Evolutionary conservation across 2,888 invertebrate species (phyloP), one percentile per base, ranked within the genome.

Genomic region (Hirudinaria manillensis): DNA sequence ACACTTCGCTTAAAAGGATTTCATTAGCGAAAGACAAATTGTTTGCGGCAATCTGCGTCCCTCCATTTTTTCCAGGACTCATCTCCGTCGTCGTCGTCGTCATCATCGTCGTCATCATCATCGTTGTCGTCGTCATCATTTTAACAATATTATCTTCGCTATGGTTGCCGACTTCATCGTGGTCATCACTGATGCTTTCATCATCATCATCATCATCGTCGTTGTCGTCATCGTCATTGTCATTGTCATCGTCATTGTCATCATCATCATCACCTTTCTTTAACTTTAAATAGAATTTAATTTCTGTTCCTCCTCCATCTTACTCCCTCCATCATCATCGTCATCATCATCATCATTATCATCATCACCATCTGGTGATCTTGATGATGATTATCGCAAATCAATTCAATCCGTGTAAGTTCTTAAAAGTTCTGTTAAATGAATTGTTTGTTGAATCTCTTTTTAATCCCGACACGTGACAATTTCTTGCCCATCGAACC

Each of bases 301-400:
- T n/a, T n/a, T n/a, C n/a, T n/a, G n/a, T n/a, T n/a, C n/a, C n/a
- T n/a, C n/a, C n/a, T n/a, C n/a, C n/a, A n/a, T n/a, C n/a, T n/a
- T n/a, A n/a, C 19, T 6, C 4, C 34, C 67, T 3, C 29, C 67
- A 13, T 24, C 67, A 7, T 13, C 13, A 24, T 24, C 67, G 29
- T 67, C 29, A 24, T 32, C 67, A 24, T 24, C 67, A 24, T 67
- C 24, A 24, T 32, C 6, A 67, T 32, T 24, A 67, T 67, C 67
- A 67, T 67, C 67, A 67, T 67, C 67, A 67, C 24, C 67, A 67
- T 67, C 67, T 24, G 19, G 4, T n/a, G n/a, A 67, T 4, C 24
- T 7, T 67, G 6, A 67, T 67, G 4, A 67, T 32, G 6, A 67
- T 24, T 27, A 24, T 67, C 32, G 24, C 34, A 3, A 67, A n/a